A percentile compares a stretch with the other conserved stretches of the same genome.
These are phyloP conservation scores for Ramphastos sulfuratus DNA, from an alignment of 2,113 vertebrate species.

Conservation along the genomic window DNA sequence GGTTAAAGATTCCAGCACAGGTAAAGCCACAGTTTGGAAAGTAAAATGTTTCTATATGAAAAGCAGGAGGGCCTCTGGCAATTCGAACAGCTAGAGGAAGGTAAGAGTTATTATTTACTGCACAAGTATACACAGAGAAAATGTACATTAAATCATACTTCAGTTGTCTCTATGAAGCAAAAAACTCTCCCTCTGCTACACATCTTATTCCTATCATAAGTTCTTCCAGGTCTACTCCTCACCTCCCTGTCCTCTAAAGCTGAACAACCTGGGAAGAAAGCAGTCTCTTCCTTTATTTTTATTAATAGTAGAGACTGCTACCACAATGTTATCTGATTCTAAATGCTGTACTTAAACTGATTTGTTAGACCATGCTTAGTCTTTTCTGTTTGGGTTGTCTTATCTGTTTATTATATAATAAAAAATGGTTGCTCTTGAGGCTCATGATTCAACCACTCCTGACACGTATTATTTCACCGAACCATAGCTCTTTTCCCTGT, in stretches of 20 bases:
- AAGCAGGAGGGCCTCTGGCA: slow-evolving; percentile 9
- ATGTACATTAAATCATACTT: neutral
- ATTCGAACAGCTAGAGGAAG: neutral
- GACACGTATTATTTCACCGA: neutral
- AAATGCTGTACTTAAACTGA: slow-evolving; percentile 5
- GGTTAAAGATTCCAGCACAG: slow-evolving; percentile 3
- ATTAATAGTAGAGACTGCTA: neutral
- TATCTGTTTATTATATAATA: slow-evolving; percentile 19
- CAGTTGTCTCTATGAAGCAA: neutral
- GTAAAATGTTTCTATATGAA: neutral
- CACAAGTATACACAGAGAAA: slow-evolving; percentile 4
- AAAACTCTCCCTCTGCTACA: neutral
- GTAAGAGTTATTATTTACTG: slow-evolving; percentile 27
- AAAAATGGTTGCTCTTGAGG: neutral
- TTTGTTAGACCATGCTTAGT: neutral
- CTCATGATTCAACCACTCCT: slow-evolving; percentile 18
- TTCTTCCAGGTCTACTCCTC: neutral
- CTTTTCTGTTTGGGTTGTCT: neutral
- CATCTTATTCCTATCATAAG: neutral
- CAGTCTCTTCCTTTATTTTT: neutral
- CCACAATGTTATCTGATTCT: neutral
- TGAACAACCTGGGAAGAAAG: neutral
- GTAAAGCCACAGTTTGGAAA: neutral
- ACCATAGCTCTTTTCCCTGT: neutral
- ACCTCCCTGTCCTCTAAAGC: neutral